Percentiles rank a stretch among this genome's conserved stretches.
phyloP scores from a whole-genome alignment of 2,113 vertebrate genomes.

The Notiomystis cincta region DNA sequence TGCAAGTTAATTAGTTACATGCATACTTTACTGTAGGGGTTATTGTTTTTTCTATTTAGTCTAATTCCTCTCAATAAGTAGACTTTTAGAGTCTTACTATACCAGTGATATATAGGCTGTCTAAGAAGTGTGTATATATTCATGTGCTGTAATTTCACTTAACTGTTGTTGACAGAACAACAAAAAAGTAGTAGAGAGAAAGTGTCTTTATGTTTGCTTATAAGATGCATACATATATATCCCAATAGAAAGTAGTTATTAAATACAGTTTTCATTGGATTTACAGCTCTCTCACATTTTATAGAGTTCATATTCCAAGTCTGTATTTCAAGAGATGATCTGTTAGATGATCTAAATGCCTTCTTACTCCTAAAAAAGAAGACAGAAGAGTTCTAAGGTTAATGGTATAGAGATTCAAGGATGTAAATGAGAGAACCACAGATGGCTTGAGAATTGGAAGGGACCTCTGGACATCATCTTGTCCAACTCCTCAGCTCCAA shows the following conservation, averaged over 20 bases:
- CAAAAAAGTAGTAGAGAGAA: neutral
- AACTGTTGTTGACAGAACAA: neutral
- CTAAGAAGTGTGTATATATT: neutral
- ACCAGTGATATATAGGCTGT: neutral
- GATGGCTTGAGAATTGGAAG: neutral
- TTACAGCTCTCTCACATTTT: neutral
- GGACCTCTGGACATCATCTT: neutral
- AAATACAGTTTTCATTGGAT: neutral
- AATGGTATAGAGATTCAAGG: neutral
- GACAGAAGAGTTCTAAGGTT: neutral
- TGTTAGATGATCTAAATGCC: neutral
- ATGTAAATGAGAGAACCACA: neutral
- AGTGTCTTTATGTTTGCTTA: neutral
- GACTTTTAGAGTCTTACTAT: neutral
- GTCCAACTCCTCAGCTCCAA: neutral
- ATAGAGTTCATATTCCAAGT: neutral
- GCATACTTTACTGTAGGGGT: neutral
- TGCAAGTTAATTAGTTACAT: neutral
- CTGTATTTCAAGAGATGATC: neutral
- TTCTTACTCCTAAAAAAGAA: neutral
- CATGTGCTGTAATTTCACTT: neutral
- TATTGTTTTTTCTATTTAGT: neutral
- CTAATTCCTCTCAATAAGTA: neutral
- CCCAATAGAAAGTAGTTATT: neutral
- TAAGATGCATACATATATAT: neutral